These are phyloP conservation scores for Pararge aegeria DNA, from an alignment of 1,140 invertebrate species.

Conservation along the genomic window DNA sequence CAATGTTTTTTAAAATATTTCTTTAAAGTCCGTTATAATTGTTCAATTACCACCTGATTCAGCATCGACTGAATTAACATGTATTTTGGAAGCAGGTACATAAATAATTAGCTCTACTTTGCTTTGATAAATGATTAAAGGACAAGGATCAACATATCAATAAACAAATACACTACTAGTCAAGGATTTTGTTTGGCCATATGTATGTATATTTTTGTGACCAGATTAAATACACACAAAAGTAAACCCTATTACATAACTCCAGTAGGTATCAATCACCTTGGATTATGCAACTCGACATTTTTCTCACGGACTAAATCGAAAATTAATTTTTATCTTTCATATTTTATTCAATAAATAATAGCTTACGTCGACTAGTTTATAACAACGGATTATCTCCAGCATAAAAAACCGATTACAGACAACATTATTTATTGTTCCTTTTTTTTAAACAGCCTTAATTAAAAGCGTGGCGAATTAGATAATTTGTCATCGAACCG, in stretches of 20 bases:
- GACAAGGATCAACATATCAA: no score
- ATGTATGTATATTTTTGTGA: no score
- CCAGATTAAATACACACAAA: not conserved
- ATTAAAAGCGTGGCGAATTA: conserved; percentile 67
- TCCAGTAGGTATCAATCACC: not conserved
- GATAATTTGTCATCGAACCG: conserved; percentile 62
- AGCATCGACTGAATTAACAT: no score
- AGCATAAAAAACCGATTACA: conserved; percentile 14
- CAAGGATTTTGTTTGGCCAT: no score
- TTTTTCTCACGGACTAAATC: not conserved
- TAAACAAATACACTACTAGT: no score
- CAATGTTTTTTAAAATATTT: no score
- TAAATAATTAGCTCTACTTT: no score
- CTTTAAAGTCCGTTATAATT: no score
- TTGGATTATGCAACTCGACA: not conserved
- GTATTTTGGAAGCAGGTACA: no score
- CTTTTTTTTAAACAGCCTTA: conserved; percentile 32
- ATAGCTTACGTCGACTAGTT: not conserved
- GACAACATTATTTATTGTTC: conserved; percentile 20
- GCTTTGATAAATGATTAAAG: no score
- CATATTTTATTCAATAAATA: not conserved
- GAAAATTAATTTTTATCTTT: not conserved
- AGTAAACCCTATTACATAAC: not conserved
- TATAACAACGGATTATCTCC: not conserved
- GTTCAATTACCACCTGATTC: no score